These are phyloP conservation scores for Falco rusticolus DNA, from an alignment of 2,797 vertebrate species.

Conservation along the genomic window DNA sequence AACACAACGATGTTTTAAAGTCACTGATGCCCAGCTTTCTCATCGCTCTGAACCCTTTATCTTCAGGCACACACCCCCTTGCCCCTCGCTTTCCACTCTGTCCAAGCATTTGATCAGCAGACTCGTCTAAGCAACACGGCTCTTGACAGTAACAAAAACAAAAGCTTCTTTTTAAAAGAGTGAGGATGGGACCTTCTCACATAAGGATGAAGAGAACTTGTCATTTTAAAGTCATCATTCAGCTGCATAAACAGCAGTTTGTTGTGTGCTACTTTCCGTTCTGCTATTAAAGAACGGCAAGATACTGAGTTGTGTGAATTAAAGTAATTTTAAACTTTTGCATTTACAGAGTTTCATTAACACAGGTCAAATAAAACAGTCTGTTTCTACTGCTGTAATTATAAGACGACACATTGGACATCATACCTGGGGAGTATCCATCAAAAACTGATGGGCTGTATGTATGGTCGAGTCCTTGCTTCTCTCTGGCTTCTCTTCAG, in stretches of 20 bases:
- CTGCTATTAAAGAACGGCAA: not conserved
- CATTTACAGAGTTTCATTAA: not conserved
- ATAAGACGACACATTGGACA: not conserved
- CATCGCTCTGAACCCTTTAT: not conserved
- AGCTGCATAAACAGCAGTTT: not conserved
- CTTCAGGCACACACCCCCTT: not conserved
- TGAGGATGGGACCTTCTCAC: not conserved
- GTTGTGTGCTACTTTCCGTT: not conserved
- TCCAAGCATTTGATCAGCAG: not conserved
- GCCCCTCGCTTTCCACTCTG: not conserved
- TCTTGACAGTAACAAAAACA: not conserved
- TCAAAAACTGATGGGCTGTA: conserved; percentile 85
- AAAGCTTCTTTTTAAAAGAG: not conserved
- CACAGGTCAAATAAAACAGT: not conserved
- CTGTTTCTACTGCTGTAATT: not conserved
- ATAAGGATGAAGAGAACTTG: not conserved
- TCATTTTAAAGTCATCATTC: not conserved
- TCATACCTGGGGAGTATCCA: conserved; percentile 74
- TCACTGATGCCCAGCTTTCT: not conserved
- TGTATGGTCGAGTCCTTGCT: conserved; percentile 88
- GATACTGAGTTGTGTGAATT: not conserved
- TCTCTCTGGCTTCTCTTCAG: conserved; percentile 80
- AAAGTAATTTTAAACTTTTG: not conserved
- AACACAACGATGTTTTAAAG: not conserved
- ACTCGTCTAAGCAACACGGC: not conserved